Percentiles rank a stretch among this genome's conserved stretches.
Evolutionary conservation across 2,113 vertebrate genomes (phyloP).

Genomic region (Ranitomeya imitator): DNA sequence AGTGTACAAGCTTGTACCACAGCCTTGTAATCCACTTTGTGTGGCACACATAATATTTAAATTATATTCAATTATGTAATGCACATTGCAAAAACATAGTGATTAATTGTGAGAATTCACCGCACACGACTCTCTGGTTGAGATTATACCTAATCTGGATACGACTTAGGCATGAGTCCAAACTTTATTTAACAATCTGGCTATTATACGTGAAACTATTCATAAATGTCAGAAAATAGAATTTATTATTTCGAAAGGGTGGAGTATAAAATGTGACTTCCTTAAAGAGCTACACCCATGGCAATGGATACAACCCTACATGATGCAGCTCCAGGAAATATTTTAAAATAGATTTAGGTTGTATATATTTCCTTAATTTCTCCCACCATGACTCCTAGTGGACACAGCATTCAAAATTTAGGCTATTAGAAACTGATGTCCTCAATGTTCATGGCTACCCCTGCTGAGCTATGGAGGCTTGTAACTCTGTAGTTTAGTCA

Average conservation of each 20-base stretch:
- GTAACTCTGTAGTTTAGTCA: too few relatives aligned
- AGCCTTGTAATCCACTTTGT: too few relatives aligned
- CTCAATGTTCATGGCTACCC: not conserved
- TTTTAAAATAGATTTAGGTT: not conserved
- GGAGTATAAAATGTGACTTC: not conserved
- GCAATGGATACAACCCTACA: not conserved
- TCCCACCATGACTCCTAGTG: not conserved
- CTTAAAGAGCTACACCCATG: not conserved
- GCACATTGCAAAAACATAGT: not conserved
- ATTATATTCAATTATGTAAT: too few relatives aligned
- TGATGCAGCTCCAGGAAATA: not conserved
- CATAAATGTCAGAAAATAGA: conserved; percentile 16
- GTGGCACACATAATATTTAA: too few relatives aligned
- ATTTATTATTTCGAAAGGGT: conserved; percentile 23
- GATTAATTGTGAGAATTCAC: conserved; percentile 12
- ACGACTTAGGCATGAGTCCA: conserved; percentile 28
- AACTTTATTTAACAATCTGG: conserved; percentile 26
- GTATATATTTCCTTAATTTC: not conserved
- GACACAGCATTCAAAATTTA: not conserved
- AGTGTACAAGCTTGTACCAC: too few relatives aligned
- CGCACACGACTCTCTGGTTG: not conserved
- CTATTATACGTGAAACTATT: conserved; percentile 30
- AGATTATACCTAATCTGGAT: conserved; percentile 35
- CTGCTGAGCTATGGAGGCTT: not conserved
- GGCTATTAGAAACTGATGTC: not conserved